Conservation (phyloP, 2,888 invertebrate genomes). For the Eremobia ochroleuca region DNA sequence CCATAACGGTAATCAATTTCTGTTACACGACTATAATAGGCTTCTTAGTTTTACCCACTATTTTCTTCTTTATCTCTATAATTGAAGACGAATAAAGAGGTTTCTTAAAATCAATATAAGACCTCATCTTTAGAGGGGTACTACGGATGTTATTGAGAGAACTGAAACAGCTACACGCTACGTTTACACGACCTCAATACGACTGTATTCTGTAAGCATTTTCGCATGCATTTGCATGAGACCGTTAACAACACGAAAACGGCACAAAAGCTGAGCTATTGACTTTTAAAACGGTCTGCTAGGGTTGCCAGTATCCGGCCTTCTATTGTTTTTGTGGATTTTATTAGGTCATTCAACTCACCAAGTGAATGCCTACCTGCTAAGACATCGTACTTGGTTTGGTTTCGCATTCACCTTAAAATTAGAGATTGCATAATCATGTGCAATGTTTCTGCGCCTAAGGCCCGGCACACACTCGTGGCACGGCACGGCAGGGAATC, state of each 20-base stretch:
- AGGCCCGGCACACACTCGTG: no score
- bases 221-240: slow-evolving; percentile 69
- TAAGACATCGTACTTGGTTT: slow-evolving; percentile 11
- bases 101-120: slow-evolving; percentile 20
- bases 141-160: slow-evolving; percentile 49
- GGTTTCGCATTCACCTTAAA: slow-evolving; percentile 9
- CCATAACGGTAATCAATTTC: slow-evolving; percentile 20
- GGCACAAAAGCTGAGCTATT: slow-evolving; percentile 67
- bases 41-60: not conserved
- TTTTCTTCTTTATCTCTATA: slow-evolving; percentile 20
- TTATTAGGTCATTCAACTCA: slow-evolving; percentile 13
- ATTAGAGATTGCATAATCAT: slow-evolving; percentile 28
- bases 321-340: slow-evolving; percentile 12
- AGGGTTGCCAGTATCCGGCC: slow-evolving; percentile 52
- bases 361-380: not conserved
- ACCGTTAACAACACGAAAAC: slow-evolving; percentile 73
- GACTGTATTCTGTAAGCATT: slow-evolving; percentile 59
- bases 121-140: slow-evolving; percentile 9
- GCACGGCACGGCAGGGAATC: no score
- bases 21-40: slow-evolving; percentile 4
- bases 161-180: slow-evolving; percentile 53
- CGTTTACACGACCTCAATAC: slow-evolving; percentile 68
- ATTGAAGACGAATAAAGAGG: slow-evolving; percentile 10
- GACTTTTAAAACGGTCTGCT: slow-evolving; percentile 69
- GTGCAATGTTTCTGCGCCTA: slow-evolving; percentile 7